Conservation (phyloP, 2,888 invertebrate genomes). For the Alloplasta piceator region DNA sequence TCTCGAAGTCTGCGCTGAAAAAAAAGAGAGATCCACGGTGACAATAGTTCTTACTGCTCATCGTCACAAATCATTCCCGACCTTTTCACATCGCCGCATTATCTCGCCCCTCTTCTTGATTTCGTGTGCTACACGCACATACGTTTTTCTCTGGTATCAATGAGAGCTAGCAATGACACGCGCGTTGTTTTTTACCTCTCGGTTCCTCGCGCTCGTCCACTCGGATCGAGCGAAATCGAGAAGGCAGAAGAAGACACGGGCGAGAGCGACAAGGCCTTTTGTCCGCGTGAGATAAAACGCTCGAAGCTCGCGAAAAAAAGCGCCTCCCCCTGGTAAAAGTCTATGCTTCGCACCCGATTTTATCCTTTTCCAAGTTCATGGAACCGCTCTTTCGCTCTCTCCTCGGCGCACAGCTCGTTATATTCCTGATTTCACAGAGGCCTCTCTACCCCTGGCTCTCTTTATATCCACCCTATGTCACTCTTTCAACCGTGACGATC, state of each 20-base stretch:
- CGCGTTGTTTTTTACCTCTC: constrained; percentile 15
- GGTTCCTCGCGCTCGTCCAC: constrained; percentile 33
- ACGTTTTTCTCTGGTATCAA: constrained; percentile 66
- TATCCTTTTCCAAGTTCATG: constrained; percentile 9
- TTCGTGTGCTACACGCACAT: too few species aligned
- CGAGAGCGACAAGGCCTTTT: constrained; percentile 44
- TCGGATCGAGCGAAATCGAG: constrained; percentile 20
- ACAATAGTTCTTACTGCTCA: constrained; percentile 6
- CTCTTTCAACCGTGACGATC: background rate
- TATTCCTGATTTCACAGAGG: too few species aligned
- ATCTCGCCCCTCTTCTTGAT: background rate
- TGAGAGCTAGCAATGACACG: constrained; percentile 61
- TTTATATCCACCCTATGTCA: constrained; percentile 24
- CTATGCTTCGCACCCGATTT: constrained; percentile 12
- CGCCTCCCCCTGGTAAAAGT: background rate
- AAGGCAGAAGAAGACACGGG: background rate
- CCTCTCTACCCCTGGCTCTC: background rate
- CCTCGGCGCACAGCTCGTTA: too few species aligned
- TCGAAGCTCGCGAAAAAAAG: constrained; percentile 30
- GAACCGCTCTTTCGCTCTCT: too few species aligned
- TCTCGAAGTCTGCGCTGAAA: too few species aligned
- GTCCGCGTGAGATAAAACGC: constrained; percentile 16
- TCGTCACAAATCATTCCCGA: constrained; percentile 21
- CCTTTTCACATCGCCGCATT: background rate
- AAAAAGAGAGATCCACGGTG: background rate